Conservation (phyloP, 2,797 vertebrate genomes). For the Phoxinus dragarum region DNA sequence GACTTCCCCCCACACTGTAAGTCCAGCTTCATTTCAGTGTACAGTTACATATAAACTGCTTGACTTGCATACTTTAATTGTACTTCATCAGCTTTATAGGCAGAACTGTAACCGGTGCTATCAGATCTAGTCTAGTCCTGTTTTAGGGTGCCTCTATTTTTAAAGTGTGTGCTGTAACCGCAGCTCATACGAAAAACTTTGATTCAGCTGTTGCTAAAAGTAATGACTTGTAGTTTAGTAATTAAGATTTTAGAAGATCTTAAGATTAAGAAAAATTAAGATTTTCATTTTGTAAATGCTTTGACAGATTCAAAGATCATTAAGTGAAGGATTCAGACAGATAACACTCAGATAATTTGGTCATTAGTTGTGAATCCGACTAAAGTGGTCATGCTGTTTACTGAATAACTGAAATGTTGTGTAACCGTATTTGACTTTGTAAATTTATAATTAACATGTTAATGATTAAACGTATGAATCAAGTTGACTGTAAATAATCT, state of each 20-base stretch:
- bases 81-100: not conserved
- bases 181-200: not conserved
- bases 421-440: not conserved
- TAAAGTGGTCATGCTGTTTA: not conserved
- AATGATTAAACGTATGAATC: constrained; percentile 1
- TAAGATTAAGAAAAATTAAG: no score
- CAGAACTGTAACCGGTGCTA: not conserved
- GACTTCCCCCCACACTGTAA: constrained; percentile 95
- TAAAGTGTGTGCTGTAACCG: not conserved
- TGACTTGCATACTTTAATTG: not conserved
- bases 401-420: not conserved
- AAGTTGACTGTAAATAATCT: not conserved
- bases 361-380: not conserved
- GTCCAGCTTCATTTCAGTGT: constrained; percentile 62
- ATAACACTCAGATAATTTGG: not conserved
- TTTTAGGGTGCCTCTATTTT: not conserved
- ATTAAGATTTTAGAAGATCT: not conserved
- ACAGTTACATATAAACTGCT: not conserved
- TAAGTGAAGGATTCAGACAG: not conserved
- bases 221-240: not conserved
- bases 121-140: not conserved
- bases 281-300: not conserved
- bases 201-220: not conserved
- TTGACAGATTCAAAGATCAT: not conserved
- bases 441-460: not conserved